phyloP scores from a whole-genome alignment of 2,113 vertebrate genomes.

The Dipodomys merriami region DNA sequence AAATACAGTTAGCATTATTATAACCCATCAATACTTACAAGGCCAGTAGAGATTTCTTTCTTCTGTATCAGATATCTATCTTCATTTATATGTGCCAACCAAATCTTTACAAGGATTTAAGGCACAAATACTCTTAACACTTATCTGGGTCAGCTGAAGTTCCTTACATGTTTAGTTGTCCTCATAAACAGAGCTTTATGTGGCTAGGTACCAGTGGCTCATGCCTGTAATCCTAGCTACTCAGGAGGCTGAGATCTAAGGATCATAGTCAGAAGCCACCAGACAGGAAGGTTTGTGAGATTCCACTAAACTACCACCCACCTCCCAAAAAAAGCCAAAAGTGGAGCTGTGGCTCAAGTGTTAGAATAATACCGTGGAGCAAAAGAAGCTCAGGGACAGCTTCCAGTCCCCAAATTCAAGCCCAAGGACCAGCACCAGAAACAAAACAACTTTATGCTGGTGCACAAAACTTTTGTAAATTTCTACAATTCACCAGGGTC shows the following conservation, averaged over 20 bases:
- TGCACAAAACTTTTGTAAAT: not conserved
- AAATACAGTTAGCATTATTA: not conserved
- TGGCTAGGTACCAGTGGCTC: not conserved
- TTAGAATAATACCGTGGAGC: too few species aligned
- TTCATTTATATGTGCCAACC: not conserved
- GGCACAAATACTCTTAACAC: not conserved
- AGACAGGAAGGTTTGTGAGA: too few species aligned
- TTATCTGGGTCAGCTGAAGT: not conserved
- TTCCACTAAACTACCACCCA: too few species aligned
- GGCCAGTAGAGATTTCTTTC: not conserved
- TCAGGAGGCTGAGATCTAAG: too few species aligned
- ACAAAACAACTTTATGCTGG: too few species aligned
- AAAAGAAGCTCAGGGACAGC: too few species aligned
- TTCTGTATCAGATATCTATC: not conserved
- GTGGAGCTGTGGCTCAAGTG: too few species aligned
- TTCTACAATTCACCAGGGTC: not conserved
- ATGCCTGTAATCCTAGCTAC: too few species aligned
- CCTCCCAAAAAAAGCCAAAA: too few species aligned
- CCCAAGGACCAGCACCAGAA: too few species aligned
- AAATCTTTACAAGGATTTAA: not conserved
- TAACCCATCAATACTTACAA: not conserved
- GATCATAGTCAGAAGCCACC: too few species aligned
- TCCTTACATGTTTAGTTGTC: fast-evolving
- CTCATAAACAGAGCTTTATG: not conserved
- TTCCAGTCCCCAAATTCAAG: too few species aligned